These are phyloP conservation scores for Sula dactylatra DNA, from an alignment of 2,113 vertebrate genomes.

Conservation along the genomic window DNA sequence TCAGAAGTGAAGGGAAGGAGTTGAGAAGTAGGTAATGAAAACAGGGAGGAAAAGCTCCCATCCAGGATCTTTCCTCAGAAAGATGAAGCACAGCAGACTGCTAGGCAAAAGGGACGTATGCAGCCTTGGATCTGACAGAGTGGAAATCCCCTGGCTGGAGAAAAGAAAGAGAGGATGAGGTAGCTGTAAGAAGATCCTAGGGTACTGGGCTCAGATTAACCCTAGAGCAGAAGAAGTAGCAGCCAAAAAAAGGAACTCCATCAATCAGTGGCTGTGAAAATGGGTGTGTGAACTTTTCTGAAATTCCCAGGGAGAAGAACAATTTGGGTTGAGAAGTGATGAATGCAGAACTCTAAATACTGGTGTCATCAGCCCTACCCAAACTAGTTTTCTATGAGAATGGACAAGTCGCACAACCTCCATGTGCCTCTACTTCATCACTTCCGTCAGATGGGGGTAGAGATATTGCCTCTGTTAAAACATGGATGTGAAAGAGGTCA, in stretches of 20 bases:
- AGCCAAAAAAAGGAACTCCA: background rate
- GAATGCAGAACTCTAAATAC: background rate
- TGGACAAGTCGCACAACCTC: background rate
- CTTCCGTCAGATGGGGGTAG: background rate
- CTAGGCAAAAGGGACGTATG: background rate
- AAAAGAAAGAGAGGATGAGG: slow-evolving; percentile 2
- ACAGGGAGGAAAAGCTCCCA: background rate
- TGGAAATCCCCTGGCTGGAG: slow-evolving; percentile 44
- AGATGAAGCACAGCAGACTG: background rate
- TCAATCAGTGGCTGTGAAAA: background rate
- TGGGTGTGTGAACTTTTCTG: background rate
- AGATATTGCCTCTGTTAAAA: background rate
- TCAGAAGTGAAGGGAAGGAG: background rate
- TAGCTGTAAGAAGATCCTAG: background rate
- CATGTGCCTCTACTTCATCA: background rate
- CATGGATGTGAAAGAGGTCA: background rate
- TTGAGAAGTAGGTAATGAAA: background rate
- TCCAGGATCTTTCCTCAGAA: background rate
- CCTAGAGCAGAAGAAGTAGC: slow-evolving; percentile 9
- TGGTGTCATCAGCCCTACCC: background rate
- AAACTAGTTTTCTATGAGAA: background rate
- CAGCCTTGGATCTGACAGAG: background rate
- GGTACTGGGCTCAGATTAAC: background rate
- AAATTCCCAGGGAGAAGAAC: background rate
- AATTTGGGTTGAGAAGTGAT: background rate